Base-by-base conservation (phyloP, 2,113 vertebrate genomes). In the Petroica traversi region DNA sequence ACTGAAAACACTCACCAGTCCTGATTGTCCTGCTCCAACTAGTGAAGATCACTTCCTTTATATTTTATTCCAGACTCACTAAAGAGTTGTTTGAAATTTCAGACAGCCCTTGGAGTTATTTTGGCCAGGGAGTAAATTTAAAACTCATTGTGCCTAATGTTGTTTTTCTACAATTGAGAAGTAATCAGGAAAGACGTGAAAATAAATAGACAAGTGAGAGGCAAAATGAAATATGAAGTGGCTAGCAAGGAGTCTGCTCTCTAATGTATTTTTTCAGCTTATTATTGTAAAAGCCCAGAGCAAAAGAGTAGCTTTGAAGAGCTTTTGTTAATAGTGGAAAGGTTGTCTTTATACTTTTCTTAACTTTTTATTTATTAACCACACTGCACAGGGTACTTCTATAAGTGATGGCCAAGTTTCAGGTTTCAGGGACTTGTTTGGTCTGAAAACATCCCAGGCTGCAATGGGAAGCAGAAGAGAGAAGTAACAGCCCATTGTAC, bases 171-270 rank as follows among this genome's bases (percentile, higher is more conserved):
- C 94, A 96, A 86, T 90, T 95, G 95, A 95, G 93, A 95, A 95
- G 82, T 97, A 96, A 97, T 96, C 90, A 96, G 79, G 85, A 81
- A 96, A 95, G 95, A 97, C 92, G 12, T 90, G 95, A 96, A 97
- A 97, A 97, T 96, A 96, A 97, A 97, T 88, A 96, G 94, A 96
- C 92, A 96, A 96, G 90, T 77, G 88, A 96, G 95, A 96, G 79
- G 94, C 40, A 92, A 94, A 94, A 96, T 96, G 96, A 96, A 96
- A 97, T 97, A 97, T 97, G 96, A 96, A 97, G 92, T 97, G 94
- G 92, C 72, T 90, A 95, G 90, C 90, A 95, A 96, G 68, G 64
- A 94, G 90, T 41, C 90, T 90, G 85, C 73, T 96, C 94, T 94
- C 92, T 96, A 94, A 95, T 95, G 90, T 94, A 94, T 92, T 96